These are phyloP conservation scores for Paedocypris micromegethes DNA, from an alignment of 2,797 vertebrate genomes.

Conservation along the genomic window DNA sequence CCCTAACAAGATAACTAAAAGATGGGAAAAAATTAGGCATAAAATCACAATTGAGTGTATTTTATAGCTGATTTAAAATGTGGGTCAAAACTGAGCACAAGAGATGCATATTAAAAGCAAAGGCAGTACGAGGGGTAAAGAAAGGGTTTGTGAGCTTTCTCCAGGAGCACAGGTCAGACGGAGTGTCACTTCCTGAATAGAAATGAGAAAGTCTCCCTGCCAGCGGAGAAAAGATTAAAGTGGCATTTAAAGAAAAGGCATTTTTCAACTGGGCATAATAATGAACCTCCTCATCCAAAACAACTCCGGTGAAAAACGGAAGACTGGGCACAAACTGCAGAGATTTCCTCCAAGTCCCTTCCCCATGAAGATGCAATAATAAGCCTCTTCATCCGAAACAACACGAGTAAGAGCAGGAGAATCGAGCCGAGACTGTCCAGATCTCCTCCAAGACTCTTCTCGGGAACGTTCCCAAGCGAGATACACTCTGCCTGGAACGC, in stretches of 20 bases:
- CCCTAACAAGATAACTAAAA: too few relatives aligned
- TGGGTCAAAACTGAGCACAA: too few relatives aligned
- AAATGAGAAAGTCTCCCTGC: slow-evolving; percentile 47
- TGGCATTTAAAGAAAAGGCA: slow-evolving; percentile 53
- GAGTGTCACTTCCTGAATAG: slow-evolving; percentile 39
- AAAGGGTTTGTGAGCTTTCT: slow-evolving; percentile 26
- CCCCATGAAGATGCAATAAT: slow-evolving; percentile 62
- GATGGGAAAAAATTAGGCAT: too few relatives aligned
- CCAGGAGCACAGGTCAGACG: slow-evolving; percentile 30
- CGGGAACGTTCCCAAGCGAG: too few relatives aligned
- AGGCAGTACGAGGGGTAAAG: neutral
- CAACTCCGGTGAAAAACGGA: slow-evolving; percentile 51
- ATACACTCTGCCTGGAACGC: too few relatives aligned
- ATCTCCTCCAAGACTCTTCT: too few relatives aligned
- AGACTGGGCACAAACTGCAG: slow-evolving; percentile 56
- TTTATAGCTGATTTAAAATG: too few relatives aligned
- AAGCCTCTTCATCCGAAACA: slow-evolving; percentile 55
- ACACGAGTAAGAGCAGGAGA: too few relatives aligned
- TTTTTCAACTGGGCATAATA: slow-evolving; percentile 56
- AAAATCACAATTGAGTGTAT: too few relatives aligned
- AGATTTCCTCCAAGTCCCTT: slow-evolving; percentile 63
- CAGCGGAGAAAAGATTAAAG: slow-evolving; percentile 51
- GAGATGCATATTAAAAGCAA: neutral
- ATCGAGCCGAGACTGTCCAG: too few relatives aligned
- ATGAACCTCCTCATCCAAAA: slow-evolving; percentile 59